Base-by-base conservation (phyloP, 2,797 vertebrate species). In the Paramormyrops hopkinsi region DNA sequence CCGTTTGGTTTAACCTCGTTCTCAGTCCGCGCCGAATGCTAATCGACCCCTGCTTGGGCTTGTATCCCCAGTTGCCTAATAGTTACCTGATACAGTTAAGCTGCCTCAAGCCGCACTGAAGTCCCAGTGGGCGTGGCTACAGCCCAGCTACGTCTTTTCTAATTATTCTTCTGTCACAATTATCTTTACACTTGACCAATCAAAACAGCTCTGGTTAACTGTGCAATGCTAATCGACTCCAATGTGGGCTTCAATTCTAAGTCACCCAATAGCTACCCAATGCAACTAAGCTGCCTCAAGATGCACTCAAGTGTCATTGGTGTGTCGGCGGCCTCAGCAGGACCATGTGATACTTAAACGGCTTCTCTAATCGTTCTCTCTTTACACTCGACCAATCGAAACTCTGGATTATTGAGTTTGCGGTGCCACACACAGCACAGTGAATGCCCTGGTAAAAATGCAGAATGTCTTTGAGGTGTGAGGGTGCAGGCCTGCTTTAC, bases 401-500 rank as follows among this genome's bases (percentile, higher is more conserved):
- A 82, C 76, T 48, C 79, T 8, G 17, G 79, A 48, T 48, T 83
- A 83, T 9, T 22, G 41, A 11, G 46, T 25, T n/a, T 2, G 37
- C 3, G 14, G 44, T 22, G 37, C 79, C 17, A 48, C 8, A 22
- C 79, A 0, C 79, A n/a, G 79, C 3, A 19, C 17, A 0, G 7
- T 44, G 41, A 12, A 48, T 48, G 33, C 19, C 37, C 19, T 19
- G 17, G 37, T 22, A 83, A 12, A 83, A n/a, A 83, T 12, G 7
- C 8, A 4, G 79, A 9, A 48, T 46, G 88, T 85, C 33, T 44
- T 25, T 0, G 53, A 56, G 79, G 48, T 9, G 17, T 6, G 2
- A 11, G 8, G 73, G 37, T 79, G 86, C 88, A 90, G 76, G 89
- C 89, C 56, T 1, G 76, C 53, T 91, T 41, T 48, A 89, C 76